These are phyloP conservation scores for Crossaster papposus DNA, from an alignment of 53 echinoderm and acorn worm genomes.

Conservation along the genomic window DNA sequence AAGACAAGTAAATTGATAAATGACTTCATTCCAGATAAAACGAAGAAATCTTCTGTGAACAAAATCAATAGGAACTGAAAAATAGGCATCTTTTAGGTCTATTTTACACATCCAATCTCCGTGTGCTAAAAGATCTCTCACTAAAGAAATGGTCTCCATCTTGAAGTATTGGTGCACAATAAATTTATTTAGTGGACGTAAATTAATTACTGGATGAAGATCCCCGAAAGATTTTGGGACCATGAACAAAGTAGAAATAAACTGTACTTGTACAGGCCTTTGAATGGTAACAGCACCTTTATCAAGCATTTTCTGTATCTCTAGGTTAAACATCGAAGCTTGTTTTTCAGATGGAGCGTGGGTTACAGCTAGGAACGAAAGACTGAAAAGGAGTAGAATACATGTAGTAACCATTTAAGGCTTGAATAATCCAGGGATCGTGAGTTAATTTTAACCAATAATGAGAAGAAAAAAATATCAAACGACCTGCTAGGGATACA, in stretches of 20 bases:
- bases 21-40: background rate
- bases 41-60: background rate
- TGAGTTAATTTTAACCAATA: background rate
- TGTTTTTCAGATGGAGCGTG: background rate
- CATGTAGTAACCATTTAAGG: too few species aligned
- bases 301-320: slow-evolving; percentile 1
- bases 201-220: slow-evolving; percentile 22
- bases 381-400: too few species aligned
- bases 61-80: background rate
- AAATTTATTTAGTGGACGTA: background rate
- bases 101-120: background rate
- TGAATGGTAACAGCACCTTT: slow-evolving; percentile 27
- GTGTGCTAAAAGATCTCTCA: background rate
- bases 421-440: background rate
- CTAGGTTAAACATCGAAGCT: background rate
- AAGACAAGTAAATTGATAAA: background rate
- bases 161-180: background rate
- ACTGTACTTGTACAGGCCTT: slow-evolving; percentile 5
- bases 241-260: slow-evolving; percentile 35
- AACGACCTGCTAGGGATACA: background rate
- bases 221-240: slow-evolving; percentile 32
- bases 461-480: background rate
- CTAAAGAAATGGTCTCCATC: background rate
- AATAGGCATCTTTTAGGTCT: slow-evolving; percentile 18
- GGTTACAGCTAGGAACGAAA: background rate